These are phyloP conservation scores for Trachelipus rathkii DNA, from an alignment of 1,140 invertebrate genomes.

Conservation along the genomic window DNA sequence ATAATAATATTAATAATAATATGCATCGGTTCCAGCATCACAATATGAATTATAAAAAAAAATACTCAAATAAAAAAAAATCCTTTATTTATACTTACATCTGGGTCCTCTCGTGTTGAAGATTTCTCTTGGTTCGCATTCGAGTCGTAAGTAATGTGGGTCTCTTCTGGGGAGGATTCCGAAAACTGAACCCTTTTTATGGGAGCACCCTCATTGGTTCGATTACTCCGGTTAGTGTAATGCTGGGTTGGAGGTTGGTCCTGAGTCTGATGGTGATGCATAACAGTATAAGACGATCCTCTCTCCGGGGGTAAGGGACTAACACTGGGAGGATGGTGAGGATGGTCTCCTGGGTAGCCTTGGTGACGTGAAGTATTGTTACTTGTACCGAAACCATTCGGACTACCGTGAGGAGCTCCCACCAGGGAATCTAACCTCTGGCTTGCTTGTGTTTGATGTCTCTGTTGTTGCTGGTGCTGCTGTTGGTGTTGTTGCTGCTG, in stretches of 20 bases:
- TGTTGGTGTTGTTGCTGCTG: constrained; percentile 34
- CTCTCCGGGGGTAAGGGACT: constrained; percentile 67
- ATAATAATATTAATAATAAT: too few relatives aligned
- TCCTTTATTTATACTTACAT: too few relatives aligned
- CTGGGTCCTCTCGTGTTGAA: constrained; percentile 26
- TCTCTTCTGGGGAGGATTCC: constrained; percentile 34
- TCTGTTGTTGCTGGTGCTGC: constrained; percentile 44
- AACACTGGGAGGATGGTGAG: constrained; percentile 23
- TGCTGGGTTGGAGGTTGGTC: not conserved
- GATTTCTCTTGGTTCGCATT: constrained; percentile 45
- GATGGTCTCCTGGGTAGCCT: constrained; percentile 23
- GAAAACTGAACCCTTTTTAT: constrained; percentile 45
- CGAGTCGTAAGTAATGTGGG: constrained; percentile 41
- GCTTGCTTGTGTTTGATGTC: constrained; percentile 41
- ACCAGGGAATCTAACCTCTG: constrained; percentile 57
- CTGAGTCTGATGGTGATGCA: constrained; percentile 58
- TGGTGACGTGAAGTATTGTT: not conserved
- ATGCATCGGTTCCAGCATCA: too few relatives aligned
- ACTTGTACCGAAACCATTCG: constrained; percentile 16
- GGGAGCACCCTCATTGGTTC: constrained; percentile 31
- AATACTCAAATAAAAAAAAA: too few relatives aligned
- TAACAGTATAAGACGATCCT: constrained; percentile 73
- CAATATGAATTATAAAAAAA: too few relatives aligned
- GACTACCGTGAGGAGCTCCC: constrained; percentile 48
- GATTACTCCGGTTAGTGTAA: constrained; percentile 18